Evolutionary conservation across 1,140 invertebrate genomes (phyloP), one percentile per base, ranked within the genome.

Genomic region (Conopomorpha cramerella): DNA sequence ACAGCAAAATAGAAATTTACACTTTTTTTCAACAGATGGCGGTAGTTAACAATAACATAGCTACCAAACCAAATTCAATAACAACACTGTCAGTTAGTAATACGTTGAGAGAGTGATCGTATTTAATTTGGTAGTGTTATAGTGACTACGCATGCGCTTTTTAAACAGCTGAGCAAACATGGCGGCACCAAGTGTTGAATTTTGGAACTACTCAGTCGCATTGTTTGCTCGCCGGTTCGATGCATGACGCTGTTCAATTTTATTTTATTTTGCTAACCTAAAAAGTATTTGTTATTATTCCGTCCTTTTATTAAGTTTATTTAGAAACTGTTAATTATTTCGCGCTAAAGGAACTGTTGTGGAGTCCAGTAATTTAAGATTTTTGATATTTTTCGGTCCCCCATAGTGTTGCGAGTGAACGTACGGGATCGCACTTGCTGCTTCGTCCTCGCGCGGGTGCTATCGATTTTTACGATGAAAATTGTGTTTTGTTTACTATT

Each of bases 401-500:
- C n/a, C n/a, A 26, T 15, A 51, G 50, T 55, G 50, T 42, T 46
- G 39, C 41, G 41, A 44, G 43, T 36, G 47, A 50, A 49, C 53
- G 52, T 48, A 41, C 45, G 51, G 54, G 52, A 63, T 62, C 56
- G 65, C 51, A 55, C 35, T 49, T 41, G 41, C 46, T 52, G 59
- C 51, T 45, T 53, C 67, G 56, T 65, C 57, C 56, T 55, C 53
- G 46, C 48, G 62, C 49, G 53, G 43, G 49, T 61, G 19, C 64
- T 72, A 77, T 74, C 56, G 72, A 77, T 74, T 77, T 77, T 73
- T 47, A 63, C 59, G 59, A 76, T 76, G 71, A 72, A 53, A 45
- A 49, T 66, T 56, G 64, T 54, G 62, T 71, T 64, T 74, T 70
- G 61, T 68, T 73, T 71, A 73, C 63, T 10, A n/a, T n/a, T n/a